These are phyloP conservation scores for Lithophane leautieri DNA, from an alignment of 2,888 invertebrate species.

Conservation along the genomic window DNA sequence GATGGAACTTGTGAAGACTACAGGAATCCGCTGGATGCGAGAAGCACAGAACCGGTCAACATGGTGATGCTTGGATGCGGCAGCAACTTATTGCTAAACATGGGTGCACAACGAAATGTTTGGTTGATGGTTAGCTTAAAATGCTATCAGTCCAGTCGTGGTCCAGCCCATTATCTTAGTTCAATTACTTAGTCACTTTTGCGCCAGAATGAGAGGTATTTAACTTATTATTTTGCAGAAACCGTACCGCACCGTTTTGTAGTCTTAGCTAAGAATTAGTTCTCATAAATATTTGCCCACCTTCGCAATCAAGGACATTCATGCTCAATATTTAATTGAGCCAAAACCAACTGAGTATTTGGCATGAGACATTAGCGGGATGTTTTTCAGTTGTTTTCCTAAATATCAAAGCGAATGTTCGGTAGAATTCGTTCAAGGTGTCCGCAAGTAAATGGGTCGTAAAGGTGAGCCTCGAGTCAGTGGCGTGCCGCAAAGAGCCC, in stretches of 20 bases:
- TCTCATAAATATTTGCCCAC: constrained; percentile 38
- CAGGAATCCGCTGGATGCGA: too few species aligned
- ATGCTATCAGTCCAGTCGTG: neutral
- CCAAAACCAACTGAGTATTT: constrained; percentile 52
- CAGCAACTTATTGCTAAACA: neutral
- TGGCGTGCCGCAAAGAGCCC: constrained; percentile 31
- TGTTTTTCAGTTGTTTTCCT: constrained; percentile 42
- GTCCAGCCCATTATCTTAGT: neutral
- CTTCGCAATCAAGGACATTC: constrained; percentile 15
- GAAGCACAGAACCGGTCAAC: too few species aligned
- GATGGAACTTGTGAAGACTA: too few species aligned
- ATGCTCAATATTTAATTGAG: constrained; percentile 35
- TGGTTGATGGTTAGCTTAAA: neutral
- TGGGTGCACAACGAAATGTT: neutral
- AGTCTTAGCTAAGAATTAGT: neutral
- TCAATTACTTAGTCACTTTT: neutral
- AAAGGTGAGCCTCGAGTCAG: constrained; percentile 34
- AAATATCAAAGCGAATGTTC: constrained; percentile 53
- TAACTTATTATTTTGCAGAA: neutral
- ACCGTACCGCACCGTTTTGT: neutral
- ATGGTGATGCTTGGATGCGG: too few species aligned
- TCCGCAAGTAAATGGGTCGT: constrained; percentile 49
- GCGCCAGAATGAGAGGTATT: neutral
- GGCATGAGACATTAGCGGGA: constrained; percentile 27
- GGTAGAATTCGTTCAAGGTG: constrained; percentile 45